Evolutionary conservation across 1,140 invertebrate species (phyloP), one percentile per base, ranked within the genome.

Genomic region (Diachasma alloeum): DNA sequence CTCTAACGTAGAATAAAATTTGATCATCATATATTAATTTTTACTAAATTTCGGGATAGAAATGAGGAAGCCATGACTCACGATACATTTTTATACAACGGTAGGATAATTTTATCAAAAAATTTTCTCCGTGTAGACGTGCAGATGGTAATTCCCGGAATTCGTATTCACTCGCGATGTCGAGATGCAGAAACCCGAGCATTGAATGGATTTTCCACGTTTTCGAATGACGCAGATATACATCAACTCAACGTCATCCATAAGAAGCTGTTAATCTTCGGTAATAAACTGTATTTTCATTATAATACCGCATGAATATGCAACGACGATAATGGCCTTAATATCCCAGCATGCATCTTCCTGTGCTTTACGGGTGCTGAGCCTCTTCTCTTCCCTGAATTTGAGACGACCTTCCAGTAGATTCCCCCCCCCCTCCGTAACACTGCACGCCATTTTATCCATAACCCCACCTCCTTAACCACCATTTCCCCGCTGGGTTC

Each of bases 221-320:
- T 63, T 63, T 63, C 24, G 26, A 63, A 63, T 63, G 59, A 24
- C 59, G 79, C 79, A 84, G 84, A 85, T 83, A 85, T 84, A 81
- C 85, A 85, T 86, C 83, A 86, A 75, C 69, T 71, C n/a, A 26
- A 31, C 44, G 15, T 46, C 17, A 46, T 71, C 81, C 83, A 86
- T 90, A 90, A 90, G 87, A 89, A 89, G 88, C 89, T 90, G 89
- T 90, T 90, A 90, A 90, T 90, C 89, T 90, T 89, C 84, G 85
- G 88, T 89, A 89, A 90, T 89, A 89, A 90, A 89, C 87, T 89
- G 89, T 89, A 89, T 90, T 90, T 90, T 90, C 89, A 90, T 90
- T 90, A 90, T 90, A 90, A 90, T 90, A 89, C 89, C 84, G 85
- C 88, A 90, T 90, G 89, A 90, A 90, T 90, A 90, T 90, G 89